Conservation (phyloP, 2,888 invertebrate species). For the Drosophila prolongata region DNA sequence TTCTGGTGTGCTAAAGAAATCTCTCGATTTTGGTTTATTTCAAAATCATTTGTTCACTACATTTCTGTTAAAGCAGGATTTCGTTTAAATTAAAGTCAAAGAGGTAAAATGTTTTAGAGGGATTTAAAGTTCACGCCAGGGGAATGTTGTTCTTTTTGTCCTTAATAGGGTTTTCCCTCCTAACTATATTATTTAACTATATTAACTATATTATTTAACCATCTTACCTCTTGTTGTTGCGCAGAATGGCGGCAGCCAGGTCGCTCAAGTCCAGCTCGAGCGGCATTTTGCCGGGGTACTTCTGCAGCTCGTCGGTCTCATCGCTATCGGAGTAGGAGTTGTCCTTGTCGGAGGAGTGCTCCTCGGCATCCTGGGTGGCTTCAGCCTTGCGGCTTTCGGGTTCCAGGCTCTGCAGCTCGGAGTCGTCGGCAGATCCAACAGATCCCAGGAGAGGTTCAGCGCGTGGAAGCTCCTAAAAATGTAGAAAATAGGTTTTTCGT, state of each 20-base stretch:
- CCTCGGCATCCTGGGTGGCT: slow-evolving; percentile 61
- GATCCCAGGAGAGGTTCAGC: slow-evolving; percentile 84
- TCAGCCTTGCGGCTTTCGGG: slow-evolving; percentile 76
- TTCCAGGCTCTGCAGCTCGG: slow-evolving; percentile 81
- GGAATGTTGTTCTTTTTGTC: too few species aligned
- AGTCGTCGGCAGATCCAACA: slow-evolving; percentile 80
- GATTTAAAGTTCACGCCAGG: too few species aligned
- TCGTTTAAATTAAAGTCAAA: too few species aligned
- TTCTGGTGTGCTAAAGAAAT: too few species aligned
- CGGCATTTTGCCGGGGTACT: slow-evolving; percentile 89
- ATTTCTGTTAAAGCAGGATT: too few species aligned
- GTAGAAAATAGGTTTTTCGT: slow-evolving; percentile 1
- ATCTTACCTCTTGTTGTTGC: slow-evolving; percentile 88
- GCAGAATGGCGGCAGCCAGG: slow-evolving; percentile 90
- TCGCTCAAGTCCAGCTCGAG: slow-evolving; percentile 93
- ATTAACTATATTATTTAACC: neutral
- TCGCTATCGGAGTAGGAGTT: slow-evolving; percentile 84
- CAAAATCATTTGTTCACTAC: too few species aligned
- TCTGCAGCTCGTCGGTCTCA: slow-evolving; percentile 87
- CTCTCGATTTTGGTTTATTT: too few species aligned
- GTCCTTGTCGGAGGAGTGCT: slow-evolving; percentile 82
- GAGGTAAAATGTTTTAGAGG: too few species aligned
- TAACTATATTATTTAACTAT: too few species aligned
- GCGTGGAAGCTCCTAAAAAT: slow-evolving; percentile 83
- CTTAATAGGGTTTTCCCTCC: too few species aligned